Conservation (phyloP, 2,113 vertebrate genomes). For the Heliornis fulica region DNA sequence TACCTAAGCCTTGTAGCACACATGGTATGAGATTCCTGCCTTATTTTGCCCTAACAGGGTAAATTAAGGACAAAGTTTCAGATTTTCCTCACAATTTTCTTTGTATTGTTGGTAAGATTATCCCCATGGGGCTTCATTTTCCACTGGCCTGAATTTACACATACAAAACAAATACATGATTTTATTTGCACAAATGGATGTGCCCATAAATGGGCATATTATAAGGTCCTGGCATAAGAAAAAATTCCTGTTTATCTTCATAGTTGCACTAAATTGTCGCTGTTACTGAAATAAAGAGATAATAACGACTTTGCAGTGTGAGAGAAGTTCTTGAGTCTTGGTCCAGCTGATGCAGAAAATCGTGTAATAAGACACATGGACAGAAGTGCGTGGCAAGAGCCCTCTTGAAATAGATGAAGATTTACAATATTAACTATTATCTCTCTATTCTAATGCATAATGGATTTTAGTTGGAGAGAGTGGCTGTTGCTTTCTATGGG, state of each 20-base stretch:
- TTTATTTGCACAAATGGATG: neutral
- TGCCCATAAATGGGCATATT: neutral
- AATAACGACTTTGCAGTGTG: neutral
- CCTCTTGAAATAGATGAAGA: neutral
- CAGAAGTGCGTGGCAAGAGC: neutral
- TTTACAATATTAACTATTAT: neutral
- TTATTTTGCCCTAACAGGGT: neutral
- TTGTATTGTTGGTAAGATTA: conserved; percentile 38
- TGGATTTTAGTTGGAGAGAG: neutral
- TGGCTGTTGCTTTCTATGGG: neutral
- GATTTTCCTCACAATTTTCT: neutral
- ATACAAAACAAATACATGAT: neutral
- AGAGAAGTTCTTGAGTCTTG: neutral
- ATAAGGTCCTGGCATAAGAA: neutral
- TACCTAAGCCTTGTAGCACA: neutral
- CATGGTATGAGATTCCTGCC: neutral
- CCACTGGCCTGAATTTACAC: neutral
- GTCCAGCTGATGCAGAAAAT: neutral
- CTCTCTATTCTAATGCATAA: neutral
- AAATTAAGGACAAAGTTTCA: conserved; percentile 56
- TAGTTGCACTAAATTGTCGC: neutral
- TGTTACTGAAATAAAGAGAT: neutral
- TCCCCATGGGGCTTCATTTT: conserved; percentile 28
- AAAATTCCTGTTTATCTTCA: neutral
- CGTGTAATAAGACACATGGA: neutral